These are phyloP conservation scores for Phycodurus eques DNA, from an alignment of 2,113 vertebrate species.

Conservation along the genomic window DNA sequence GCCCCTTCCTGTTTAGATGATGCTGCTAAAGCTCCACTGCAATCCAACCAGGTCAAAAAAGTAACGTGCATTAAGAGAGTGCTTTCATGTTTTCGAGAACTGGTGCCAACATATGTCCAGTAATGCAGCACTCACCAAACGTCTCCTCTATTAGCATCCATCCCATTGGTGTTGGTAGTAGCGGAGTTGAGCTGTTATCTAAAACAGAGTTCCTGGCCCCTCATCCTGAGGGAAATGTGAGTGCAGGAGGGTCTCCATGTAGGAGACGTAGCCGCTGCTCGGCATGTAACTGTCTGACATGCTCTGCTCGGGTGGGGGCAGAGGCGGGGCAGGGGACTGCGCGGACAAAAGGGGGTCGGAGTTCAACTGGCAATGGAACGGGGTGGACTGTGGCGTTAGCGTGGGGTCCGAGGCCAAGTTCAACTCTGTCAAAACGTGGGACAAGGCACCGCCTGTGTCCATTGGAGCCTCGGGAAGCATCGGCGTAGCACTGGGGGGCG, in stretches of 20 bases:
- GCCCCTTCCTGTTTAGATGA: constrained; percentile 22
- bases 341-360: constrained; percentile 51
- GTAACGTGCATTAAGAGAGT: constrained; percentile 64
- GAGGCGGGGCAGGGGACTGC: constrained; percentile 25
- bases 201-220: constrained; percentile 61
- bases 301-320: constrained; percentile 24
- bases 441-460: constrained; percentile 35
- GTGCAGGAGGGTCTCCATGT: constrained; percentile 85
- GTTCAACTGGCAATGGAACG: constrained; percentile 66
- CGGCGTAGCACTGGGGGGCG: background rate
- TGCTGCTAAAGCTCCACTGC: constrained; percentile 53
- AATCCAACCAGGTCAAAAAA: constrained; percentile 60
- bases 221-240: constrained; percentile 76
- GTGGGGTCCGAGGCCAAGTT: constrained; percentile 52
- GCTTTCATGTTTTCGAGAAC: constrained; percentile 35
- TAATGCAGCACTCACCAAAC: constrained; percentile 40
- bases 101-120: constrained; percentile 32
- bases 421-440: constrained; percentile 15
- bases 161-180: constrained; percentile 39
- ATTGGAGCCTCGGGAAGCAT: constrained; percentile 41
- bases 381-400: constrained; percentile 46
- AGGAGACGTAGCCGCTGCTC: constrained; percentile 77
- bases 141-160: constrained; percentile 45
- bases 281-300: constrained; percentile 53
- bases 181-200: constrained; percentile 28